phyloP scores from a whole-genome alignment of 2,113 vertebrate species.

The Cebidichthys violaceus region DNA sequence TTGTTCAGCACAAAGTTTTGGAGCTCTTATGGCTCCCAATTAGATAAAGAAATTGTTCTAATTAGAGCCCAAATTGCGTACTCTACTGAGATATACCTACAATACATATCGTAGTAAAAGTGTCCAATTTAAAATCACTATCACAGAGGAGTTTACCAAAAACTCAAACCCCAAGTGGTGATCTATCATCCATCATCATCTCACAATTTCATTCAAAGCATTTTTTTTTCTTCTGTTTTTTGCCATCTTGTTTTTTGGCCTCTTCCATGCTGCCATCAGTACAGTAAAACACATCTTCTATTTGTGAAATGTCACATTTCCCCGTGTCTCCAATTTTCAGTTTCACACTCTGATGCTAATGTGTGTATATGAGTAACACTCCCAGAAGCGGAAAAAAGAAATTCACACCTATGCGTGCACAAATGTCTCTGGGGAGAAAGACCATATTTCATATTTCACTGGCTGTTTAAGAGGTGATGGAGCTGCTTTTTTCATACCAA shows the following conservation, averaged over 20 bases:
- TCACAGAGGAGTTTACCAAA: neutral
- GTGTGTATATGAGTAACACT: slow-evolving; percentile 7
- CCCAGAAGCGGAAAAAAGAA: slow-evolving; percentile 2
- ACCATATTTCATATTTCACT: slow-evolving; percentile 9
- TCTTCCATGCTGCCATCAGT: slow-evolving; percentile 1
- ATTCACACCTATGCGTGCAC: slow-evolving; percentile 1
- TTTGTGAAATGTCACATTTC: slow-evolving; percentile 52
- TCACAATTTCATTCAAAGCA: slow-evolving; percentile 6
- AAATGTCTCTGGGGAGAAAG: neutral
- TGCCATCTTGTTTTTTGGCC: neutral
- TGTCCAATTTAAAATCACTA: neutral
- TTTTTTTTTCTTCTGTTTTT: neutral
- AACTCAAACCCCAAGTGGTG: neutral
- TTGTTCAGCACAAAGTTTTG: neutral
- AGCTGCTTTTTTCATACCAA: slow-evolving; percentile 26
- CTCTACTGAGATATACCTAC: neutral
- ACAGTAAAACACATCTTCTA: slow-evolving; percentile 43
- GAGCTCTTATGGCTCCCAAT: neutral
- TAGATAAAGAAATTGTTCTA: neutral
- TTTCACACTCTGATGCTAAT: slow-evolving; percentile 49
- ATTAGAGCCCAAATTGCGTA: slow-evolving; percentile 1
- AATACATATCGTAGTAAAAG: neutral
- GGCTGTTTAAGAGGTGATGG: slow-evolving; percentile 20
- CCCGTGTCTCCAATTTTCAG: slow-evolving; percentile 24
- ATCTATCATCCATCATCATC: neutral